A percentile compares a stretch with the other conserved stretches of the same genome.
Evolutionary conservation across 2,113 vertebrate species (phyloP).

Genomic region (Indicator maculatus): DNA sequence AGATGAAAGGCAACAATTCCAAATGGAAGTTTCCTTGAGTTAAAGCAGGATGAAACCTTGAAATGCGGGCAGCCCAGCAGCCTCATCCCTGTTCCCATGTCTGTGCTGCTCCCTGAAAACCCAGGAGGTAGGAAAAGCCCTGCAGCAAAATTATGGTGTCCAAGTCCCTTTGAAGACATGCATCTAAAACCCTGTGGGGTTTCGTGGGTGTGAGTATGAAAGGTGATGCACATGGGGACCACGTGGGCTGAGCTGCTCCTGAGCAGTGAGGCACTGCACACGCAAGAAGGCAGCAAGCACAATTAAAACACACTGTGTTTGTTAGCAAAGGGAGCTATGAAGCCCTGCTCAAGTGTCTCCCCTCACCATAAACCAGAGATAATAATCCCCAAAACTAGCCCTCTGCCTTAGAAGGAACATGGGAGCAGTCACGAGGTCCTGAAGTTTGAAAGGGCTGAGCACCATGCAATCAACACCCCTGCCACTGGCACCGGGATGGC

Average conservation of each 20-base stretch:
- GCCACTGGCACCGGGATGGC: rapidly evolving
- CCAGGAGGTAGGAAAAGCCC: background rate
- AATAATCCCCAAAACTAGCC: background rate
- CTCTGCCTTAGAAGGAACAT: background rate
- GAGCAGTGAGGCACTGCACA: background rate
- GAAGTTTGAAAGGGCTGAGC: background rate
- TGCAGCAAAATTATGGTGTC: rapidly evolving
- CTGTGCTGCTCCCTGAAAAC: rapidly evolving
- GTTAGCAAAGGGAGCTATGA: background rate
- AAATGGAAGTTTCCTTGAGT: background rate
- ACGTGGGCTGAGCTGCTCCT: background rate
- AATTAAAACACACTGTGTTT: background rate
- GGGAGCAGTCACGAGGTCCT: rapidly evolving
- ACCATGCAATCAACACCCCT: rapidly evolving
- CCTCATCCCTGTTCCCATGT: background rate
- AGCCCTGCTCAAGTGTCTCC: background rate
- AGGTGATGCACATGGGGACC: background rate
- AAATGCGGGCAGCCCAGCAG: background rate
- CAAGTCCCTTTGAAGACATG: background rate
- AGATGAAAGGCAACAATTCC: background rate
- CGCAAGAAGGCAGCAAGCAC: rapidly evolving
- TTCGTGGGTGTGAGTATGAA: background rate
- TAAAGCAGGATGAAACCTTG: background rate
- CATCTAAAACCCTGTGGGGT: rapidly evolving
- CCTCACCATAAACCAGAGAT: background rate